phyloP scores from a whole-genome alignment of 2,113 vertebrate genomes.

The Notothenia coriiceps region DNA sequence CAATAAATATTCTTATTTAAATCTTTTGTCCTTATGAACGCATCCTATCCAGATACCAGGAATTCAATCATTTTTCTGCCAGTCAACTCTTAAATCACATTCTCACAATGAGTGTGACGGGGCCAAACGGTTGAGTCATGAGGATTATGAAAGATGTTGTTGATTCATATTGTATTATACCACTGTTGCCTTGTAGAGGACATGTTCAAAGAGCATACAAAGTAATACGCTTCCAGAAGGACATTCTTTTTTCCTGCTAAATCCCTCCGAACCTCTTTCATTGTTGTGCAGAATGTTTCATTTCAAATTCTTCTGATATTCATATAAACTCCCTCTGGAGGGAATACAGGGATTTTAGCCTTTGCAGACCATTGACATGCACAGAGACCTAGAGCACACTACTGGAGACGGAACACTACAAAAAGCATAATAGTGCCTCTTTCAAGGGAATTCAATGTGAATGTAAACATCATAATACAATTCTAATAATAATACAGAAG shows the following conservation, averaged over 20 bases:
- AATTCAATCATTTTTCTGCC: background rate
- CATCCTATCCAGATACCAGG: background rate
- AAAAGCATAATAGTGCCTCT: too few species aligned
- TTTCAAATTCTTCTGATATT: background rate
- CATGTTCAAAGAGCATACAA: background rate
- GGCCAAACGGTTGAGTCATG: background rate
- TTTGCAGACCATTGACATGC: too few species aligned
- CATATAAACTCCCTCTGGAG: background rate
- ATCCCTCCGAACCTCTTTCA: slow-evolving; percentile 4
- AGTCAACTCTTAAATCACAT: background rate
- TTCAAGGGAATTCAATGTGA: too few species aligned
- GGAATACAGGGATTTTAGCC: too few species aligned
- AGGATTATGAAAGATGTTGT: background rate
- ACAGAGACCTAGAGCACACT: too few species aligned
- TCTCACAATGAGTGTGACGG: slow-evolving; percentile 1
- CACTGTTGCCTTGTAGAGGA: slow-evolving; percentile 19
- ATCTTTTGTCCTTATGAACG: background rate
- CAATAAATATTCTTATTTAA: background rate
- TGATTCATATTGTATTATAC: slow-evolving; percentile 5
- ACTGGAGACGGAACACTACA: too few species aligned
- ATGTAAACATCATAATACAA: too few species aligned
- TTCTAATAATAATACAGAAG: too few species aligned
- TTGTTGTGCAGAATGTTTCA: slow-evolving; percentile 3
- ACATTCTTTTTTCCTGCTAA: background rate
- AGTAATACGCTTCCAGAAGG: background rate